Evolutionary conservation across 2,888 invertebrate species (phyloP).

Genomic region (Psylliodes chrysocephalus): DNA sequence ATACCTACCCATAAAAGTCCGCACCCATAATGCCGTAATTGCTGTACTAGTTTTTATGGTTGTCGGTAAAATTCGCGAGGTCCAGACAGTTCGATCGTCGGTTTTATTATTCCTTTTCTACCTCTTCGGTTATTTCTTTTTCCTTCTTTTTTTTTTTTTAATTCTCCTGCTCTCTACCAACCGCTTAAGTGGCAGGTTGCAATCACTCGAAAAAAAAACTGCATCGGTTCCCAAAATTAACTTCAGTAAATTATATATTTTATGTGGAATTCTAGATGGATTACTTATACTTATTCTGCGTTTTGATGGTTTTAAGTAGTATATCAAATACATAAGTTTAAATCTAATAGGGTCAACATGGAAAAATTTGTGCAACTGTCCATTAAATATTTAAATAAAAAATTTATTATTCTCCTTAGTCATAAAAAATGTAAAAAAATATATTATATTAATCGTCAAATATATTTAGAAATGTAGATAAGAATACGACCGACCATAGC

Average conservation of each 20-base stretch:
- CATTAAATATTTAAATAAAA: no score
- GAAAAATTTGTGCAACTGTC: no score
- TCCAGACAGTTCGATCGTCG: background rate
- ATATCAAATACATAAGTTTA: no score
- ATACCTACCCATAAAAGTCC: background rate
- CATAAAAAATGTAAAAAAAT: background rate
- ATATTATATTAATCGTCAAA: background rate
- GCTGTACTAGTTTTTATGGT: background rate
- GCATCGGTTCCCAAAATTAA: background rate
- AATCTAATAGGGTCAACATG: no score
- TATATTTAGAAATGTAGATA: background rate
- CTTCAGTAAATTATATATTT: background rate
- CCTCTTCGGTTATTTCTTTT: background rate
- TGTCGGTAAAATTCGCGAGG: background rate
- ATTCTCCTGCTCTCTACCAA: no score
- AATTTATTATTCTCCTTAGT: background rate
- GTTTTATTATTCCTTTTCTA: background rate
- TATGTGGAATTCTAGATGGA: background rate
- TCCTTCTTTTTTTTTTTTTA: background rate
- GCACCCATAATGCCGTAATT: background rate
- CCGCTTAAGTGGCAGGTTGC: conserved; percentile 1
- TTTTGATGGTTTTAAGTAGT: no score
- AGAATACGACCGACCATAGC: background rate
- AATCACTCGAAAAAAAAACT: background rate
- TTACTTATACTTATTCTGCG: background rate